Conservation (phyloP, 2,113 vertebrate species). For the Apodemus speciosus region DNA sequence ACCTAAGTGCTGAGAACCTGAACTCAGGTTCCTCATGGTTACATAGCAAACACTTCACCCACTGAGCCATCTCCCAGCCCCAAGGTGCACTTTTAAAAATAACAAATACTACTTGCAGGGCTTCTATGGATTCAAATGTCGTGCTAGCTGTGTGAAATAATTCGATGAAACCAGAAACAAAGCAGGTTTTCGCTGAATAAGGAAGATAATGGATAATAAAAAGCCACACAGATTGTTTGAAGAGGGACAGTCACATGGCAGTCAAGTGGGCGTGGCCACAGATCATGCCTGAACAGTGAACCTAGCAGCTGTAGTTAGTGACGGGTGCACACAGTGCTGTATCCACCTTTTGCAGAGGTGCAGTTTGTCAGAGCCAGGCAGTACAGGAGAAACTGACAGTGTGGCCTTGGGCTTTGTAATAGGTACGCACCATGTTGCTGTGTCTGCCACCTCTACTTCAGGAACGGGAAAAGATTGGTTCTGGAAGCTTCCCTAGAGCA, state of each 20-base stretch:
- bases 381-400: rapidly evolving
- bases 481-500: not conserved
- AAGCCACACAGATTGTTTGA: rapidly evolving
- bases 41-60: not conserved
- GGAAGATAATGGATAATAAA: rapidly evolving
- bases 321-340: too few species aligned
- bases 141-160: not conserved
- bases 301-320: not conserved
- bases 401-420: not conserved
- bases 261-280: too few species aligned
- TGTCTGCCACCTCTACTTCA: not conserved
- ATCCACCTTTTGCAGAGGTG: not conserved
- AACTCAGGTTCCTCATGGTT: not conserved
- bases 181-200: not conserved
- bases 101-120: not conserved
- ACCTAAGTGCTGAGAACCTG: not conserved
- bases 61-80: not conserved
- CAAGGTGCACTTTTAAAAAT: not conserved
- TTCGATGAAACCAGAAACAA: not conserved
- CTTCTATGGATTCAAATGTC: not conserved
- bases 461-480: not conserved
- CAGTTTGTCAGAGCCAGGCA: not conserved
- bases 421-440: rapidly evolving
- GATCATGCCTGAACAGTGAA: rapidly evolving
- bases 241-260: not conserved